Evolutionary conservation across 2,797 vertebrate genomes (phyloP).

Genomic region (Mastacembelus armatus): DNA sequence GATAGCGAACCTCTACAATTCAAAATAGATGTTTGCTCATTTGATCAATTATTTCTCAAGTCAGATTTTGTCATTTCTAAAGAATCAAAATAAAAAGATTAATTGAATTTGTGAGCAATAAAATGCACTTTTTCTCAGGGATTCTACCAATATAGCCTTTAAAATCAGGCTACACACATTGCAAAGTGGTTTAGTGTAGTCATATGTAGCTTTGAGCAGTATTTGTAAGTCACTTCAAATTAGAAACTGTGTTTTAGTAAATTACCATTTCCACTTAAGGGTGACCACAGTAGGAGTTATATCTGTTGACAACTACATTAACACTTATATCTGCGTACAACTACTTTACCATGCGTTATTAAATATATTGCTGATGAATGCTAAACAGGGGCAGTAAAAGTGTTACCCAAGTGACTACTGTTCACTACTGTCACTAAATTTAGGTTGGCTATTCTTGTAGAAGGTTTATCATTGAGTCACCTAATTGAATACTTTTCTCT

Average conservation of each 20-base stretch:
- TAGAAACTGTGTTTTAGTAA: not conserved
- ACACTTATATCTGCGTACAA: not conserved
- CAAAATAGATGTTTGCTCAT: not conserved
- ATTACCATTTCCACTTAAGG: not conserved
- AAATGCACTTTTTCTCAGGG: not conserved
- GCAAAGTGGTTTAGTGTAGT: too few species aligned
- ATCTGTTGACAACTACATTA: not conserved
- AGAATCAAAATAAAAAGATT: too few species aligned
- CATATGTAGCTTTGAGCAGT: not conserved
- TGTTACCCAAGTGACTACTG: not conserved
- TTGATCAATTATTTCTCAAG: conserved; percentile 1
- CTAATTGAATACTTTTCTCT: not conserved
- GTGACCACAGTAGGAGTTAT: too few species aligned
- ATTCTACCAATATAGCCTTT: not conserved
- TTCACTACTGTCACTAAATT: not conserved
- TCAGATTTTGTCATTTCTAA: not conserved
- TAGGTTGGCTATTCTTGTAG: too few species aligned
- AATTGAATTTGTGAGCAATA: not conserved
- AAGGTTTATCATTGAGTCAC: not conserved
- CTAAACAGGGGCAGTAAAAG: not conserved
- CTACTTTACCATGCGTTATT: not conserved
- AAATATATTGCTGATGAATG: not conserved
- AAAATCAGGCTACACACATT: too few species aligned
- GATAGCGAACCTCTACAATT: not conserved
- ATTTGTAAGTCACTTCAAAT: not conserved